Conservation (phyloP, 2,888 invertebrate species). For the Lathronympha strigana region DNA sequence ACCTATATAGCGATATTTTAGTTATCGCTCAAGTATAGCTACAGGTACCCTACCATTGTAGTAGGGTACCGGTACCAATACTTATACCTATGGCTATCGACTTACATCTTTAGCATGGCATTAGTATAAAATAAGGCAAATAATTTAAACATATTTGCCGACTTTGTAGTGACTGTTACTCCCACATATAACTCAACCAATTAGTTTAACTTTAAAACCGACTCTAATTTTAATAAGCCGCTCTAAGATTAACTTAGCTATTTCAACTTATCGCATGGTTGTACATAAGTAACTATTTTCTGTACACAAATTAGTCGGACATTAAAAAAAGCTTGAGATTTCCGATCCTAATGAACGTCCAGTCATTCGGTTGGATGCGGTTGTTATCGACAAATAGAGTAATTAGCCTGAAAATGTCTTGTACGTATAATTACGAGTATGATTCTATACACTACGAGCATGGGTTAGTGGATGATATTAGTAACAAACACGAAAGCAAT, state of each 20-base stretch:
- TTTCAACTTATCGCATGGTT: conserved; percentile 37
- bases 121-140: neutral
- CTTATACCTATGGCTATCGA: neutral
- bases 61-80: too few species aligned
- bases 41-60: too few species aligned
- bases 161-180: conserved; percentile 38
- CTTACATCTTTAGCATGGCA: conserved; percentile 7
- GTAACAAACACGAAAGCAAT: neutral
- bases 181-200: conserved; percentile 49
- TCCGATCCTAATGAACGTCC: conserved; percentile 76
- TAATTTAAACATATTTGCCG: conserved; percentile 27
- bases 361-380: conserved; percentile 64
- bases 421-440: neutral
- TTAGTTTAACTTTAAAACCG: conserved; percentile 53
- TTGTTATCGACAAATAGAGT: conserved; percentile 72
- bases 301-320: conserved; percentile 73
- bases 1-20: too few species aligned
- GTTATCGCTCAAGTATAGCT: too few species aligned
- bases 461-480: neutral
- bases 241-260: conserved; percentile 40
- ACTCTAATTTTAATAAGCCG: conserved; percentile 48
- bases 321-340: conserved; percentile 71
- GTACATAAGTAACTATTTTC: conserved; percentile 42
- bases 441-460: neutral
- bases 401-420: conserved; percentile 71